phyloP scores from a whole-genome alignment of 2,888 invertebrate genomes.

The Pheosia tremula region DNA sequence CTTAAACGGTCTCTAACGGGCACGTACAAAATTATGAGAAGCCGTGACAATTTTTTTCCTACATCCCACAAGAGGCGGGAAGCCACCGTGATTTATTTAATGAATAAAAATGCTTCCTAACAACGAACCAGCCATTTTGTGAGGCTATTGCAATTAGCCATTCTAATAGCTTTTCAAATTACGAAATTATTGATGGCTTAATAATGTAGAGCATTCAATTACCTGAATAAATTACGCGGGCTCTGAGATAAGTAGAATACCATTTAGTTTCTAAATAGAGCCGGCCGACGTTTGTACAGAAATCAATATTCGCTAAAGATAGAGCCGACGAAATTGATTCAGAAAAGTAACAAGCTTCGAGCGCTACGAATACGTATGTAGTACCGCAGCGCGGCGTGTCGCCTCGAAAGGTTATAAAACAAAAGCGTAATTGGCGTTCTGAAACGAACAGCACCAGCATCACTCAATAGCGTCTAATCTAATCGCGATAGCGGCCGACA shows the following conservation, averaged over 20 bases:
- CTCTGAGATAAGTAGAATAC: constrained; percentile 2
- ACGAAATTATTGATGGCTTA: constrained; percentile 45
- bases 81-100: constrained; percentile 80
- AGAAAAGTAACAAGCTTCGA: neutral
- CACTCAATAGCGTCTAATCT: constrained; percentile 56
- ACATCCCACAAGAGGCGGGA: constrained; percentile 63
- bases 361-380: neutral
- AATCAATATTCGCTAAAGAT: constrained; percentile 6
- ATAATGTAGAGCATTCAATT: constrained; percentile 26
- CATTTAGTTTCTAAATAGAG: neutral
- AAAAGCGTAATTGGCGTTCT: constrained; percentile 35
- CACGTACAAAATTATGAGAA: constrained; percentile 83
- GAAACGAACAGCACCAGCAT: constrained; percentile 50
- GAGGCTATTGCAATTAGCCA: constrained; percentile 76
- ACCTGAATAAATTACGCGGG: constrained; percentile 11
- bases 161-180: constrained; percentile 68
- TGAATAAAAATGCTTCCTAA: constrained; percentile 80
- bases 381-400: constrained; percentile 1
- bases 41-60: constrained; percentile 80
- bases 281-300: neutral
- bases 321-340: constrained; percentile 1
- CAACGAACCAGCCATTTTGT: constrained; percentile 57
- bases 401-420: constrained; percentile 21
- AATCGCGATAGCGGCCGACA: constrained; percentile 57
- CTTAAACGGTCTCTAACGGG: constrained; percentile 58